phyloP scores from a whole-genome alignment of 2,113 vertebrate genomes.

The Pluvianellus socialis region DNA sequence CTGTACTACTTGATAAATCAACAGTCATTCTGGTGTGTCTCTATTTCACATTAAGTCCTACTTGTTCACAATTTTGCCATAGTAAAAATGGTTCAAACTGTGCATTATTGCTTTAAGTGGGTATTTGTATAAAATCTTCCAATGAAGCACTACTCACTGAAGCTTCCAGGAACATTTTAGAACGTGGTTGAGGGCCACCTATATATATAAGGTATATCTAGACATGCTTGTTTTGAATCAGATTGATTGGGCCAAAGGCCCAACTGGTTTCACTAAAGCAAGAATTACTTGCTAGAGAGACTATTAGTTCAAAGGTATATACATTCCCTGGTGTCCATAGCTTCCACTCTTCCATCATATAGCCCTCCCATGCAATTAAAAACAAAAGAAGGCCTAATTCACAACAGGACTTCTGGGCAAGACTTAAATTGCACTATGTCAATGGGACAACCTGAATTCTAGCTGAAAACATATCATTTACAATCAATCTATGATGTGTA shows the following conservation, averaged over 20 bases:
- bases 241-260: not conserved
- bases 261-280: not conserved
- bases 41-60: not conserved
- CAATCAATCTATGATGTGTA: not conserved
- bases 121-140: not conserved
- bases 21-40: not conserved
- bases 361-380: not conserved
- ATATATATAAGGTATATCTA: not conserved
- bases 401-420: not conserved
- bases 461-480: not conserved
- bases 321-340: not conserved
- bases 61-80: not conserved
- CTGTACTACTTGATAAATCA: not conserved
- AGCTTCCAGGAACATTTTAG: not conserved
- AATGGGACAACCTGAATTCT: not conserved
- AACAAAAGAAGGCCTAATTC: not conserved
- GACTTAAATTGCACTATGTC: not conserved
- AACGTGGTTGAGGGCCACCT: not conserved
- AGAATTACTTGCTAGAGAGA: not conserved
- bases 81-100: not conserved
- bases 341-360: not conserved
- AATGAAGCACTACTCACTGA: not conserved
- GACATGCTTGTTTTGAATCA: not conserved
- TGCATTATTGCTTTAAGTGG: not conserved
- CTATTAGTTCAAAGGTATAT: not conserved